These are phyloP conservation scores for Epirrhoe alternata DNA, from an alignment of 2,888 invertebrate genomes.

Conservation along the genomic window DNA sequence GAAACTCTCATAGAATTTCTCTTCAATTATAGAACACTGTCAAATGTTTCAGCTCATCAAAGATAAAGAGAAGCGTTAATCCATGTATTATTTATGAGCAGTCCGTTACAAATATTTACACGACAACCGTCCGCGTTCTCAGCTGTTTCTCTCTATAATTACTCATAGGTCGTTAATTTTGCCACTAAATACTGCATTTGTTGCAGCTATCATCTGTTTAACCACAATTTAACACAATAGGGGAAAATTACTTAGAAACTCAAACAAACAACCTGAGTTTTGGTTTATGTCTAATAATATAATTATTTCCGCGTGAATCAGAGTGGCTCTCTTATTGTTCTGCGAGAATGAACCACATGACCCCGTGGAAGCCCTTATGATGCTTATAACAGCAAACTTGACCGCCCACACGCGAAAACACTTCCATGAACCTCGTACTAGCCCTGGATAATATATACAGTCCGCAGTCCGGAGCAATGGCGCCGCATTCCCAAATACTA, in stretches of 20 bases:
- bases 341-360: conserved; percentile 68
- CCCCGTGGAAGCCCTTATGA: conserved; percentile 63
- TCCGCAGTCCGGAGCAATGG: conserved; percentile 28
- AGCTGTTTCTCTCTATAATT: conserved; percentile 45
- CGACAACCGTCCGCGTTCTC: conserved; percentile 42
- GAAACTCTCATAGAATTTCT: conserved; percentile 7
- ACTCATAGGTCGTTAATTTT: conserved; percentile 47
- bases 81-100: conserved; percentile 34
- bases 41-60: conserved; percentile 20
- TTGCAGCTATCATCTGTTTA: conserved; percentile 53
- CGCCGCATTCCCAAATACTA: conserved; percentile 32
- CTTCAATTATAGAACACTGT: conserved; percentile 7
- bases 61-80: conserved; percentile 24
- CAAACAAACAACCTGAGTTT: conserved; percentile 65
- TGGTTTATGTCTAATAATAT: conserved; percentile 56
- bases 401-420: conserved; percentile 72
- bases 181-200: conserved; percentile 50
- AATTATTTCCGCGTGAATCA: conserved; percentile 71
- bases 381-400: conserved; percentile 75
- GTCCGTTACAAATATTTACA: conserved; percentile 38
- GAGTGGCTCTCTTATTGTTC: conserved; percentile 59
- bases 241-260: conserved; percentile 56
- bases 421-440: conserved; percentile 55
- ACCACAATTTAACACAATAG: conserved; percentile 62
- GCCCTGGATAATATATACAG: conserved; percentile 46